phyloP scores from a whole-genome alignment of 2,888 invertebrate species.

The Andrena praecox region DNA sequence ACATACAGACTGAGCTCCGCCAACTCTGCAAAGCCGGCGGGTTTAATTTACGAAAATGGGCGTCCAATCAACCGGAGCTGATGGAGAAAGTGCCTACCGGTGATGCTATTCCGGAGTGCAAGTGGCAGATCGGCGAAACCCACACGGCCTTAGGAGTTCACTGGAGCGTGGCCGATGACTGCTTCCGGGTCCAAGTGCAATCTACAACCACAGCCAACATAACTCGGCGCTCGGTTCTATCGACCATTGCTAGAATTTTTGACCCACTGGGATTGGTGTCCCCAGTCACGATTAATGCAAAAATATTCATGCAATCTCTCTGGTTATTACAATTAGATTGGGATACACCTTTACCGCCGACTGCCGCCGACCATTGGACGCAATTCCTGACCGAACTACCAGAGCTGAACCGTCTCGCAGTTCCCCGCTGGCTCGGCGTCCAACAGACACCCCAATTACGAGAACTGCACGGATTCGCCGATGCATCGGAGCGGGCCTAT shows the following conservation, averaged over 20 bases:
- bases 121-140: not conserved
- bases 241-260: conserved; percentile 49
- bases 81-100: not conserved
- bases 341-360: conserved; percentile 41
- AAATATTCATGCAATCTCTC: conserved; percentile 51
- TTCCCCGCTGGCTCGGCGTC: conserved; percentile 20
- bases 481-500: conserved; percentile 59
- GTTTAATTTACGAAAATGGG: no score
- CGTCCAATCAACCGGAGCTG: not conserved
- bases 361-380: conserved; percentile 12
- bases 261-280: conserved; percentile 56
- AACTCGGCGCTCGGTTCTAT: conserved; percentile 48
- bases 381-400: conserved; percentile 18
- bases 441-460: not conserved
- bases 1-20: conserved; percentile 25
- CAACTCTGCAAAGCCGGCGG: conserved; percentile 1
- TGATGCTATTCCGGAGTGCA: not conserved
- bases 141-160: conserved; percentile 35
- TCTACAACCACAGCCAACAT: no score
- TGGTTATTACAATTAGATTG: conserved; percentile 54
- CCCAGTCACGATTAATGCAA: conserved; percentile 25
- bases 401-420: no score
- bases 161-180: conserved; percentile 51
- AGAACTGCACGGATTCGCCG: conserved; percentile 62
- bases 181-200: conserved; percentile 8